Evolutionary conservation across 37 sponge, comb jelly and placozoan species (phyloP).

Genomic region (Mnemiopsis leidyi): DNA sequence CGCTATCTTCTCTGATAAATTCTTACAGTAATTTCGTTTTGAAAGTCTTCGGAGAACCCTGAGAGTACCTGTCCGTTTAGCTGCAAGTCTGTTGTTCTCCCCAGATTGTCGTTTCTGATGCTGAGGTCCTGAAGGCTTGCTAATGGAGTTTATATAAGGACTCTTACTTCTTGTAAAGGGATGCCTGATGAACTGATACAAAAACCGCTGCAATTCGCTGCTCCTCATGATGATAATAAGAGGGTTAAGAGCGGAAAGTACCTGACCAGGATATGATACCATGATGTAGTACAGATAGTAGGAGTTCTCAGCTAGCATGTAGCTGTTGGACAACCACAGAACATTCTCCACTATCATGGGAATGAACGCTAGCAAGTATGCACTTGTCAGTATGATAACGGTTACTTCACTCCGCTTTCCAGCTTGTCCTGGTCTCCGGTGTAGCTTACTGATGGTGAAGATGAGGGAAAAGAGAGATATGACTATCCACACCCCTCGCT

Average conservation of each 20-base stretch:
- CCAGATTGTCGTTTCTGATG: too few relatives aligned
- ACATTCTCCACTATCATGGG: conserved; percentile 12
- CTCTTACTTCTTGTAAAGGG: too few relatives aligned
- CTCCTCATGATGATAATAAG: conserved; percentile 5
- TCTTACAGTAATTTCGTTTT: too few relatives aligned
- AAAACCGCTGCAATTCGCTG: neutral
- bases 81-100: too few relatives aligned
- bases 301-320: neutral
- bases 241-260: conserved; percentile 1
- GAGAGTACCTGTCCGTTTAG: too few relatives aligned
- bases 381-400: neutral
- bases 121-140: too few relatives aligned
- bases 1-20: too few relatives aligned
- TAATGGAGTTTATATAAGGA: too few relatives aligned
- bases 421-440: neutral
- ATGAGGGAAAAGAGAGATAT: conserved; percentile 2
- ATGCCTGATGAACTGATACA: too few relatives aligned
- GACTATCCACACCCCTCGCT: neutral
- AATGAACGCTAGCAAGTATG: neutral
- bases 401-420: neutral
- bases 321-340: neutral
- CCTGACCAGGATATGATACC: neutral
- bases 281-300: conserved; percentile 37
- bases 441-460: neutral
- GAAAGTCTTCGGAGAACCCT: too few relatives aligned